Percentiles rank a stretch among this genome's conserved stretches.
These are phyloP conservation scores for Acanthis flammea DNA, from an alignment of 2,797 vertebrate species.

Conservation along the genomic window DNA sequence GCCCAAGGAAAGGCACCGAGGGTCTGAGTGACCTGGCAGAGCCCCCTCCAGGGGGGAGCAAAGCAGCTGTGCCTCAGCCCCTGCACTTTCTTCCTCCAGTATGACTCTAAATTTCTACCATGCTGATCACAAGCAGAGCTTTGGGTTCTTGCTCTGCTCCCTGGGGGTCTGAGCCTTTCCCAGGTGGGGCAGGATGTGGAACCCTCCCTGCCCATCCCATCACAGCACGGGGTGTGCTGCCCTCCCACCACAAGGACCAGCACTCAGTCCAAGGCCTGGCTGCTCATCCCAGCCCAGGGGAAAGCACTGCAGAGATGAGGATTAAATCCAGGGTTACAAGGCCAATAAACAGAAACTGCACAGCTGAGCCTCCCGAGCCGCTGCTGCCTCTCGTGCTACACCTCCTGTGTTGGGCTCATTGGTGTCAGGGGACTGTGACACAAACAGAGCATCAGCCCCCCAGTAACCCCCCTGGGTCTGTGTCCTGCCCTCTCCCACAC, in stretches of 20 bases:
- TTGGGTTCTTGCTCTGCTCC: neutral
- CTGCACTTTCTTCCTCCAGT: neutral
- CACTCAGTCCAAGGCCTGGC: neutral
- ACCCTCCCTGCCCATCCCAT: neutral
- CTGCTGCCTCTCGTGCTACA: neutral
- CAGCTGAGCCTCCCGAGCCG: neutral
- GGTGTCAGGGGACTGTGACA: neutral
- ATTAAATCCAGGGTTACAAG: neutral
- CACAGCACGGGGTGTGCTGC: fast-evolving
- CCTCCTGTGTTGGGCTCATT: fast-evolving
- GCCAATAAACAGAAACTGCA: neutral
- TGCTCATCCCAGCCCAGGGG: neutral
- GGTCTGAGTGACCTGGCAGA: neutral
- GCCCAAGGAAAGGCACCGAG: neutral
- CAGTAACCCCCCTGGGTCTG: no score
- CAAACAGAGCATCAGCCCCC: neutral
- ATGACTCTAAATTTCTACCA: neutral
- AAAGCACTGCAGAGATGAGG: neutral
- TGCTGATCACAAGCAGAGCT: neutral
- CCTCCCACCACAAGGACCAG: neutral
- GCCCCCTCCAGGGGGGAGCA: fast-evolving
- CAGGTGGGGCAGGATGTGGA: fast-evolving
- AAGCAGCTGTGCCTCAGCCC: neutral
- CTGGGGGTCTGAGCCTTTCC: neutral
- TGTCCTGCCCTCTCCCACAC: neutral